Base-by-base conservation (phyloP, 2,113 vertebrate genomes). In the Urocitellus parryii region DNA sequence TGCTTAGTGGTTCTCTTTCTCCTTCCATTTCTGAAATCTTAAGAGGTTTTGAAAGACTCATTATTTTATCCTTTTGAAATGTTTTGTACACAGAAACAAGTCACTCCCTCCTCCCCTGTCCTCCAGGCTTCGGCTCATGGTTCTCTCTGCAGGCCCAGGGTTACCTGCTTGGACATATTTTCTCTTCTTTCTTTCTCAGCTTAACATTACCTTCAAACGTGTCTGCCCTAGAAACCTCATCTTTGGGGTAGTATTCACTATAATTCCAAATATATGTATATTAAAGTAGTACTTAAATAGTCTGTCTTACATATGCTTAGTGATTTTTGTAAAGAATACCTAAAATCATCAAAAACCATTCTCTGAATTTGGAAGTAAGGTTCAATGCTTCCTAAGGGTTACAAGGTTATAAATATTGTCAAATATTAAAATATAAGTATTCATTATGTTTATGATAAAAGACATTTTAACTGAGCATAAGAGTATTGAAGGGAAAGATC, bases 401-500 rank as follows among this genome's bases (percentile, higher is more conserved):
- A 45, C 39, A 88, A 70, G 77, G 32, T n/a, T 84, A 37, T 78
- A 14, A 65, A n/a, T 6, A n/a, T 63, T 51, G 76, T 13, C 20
- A 68, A 92, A 76, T 79, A 79, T 82, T 92, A 34, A 94, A 94
- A 39, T 68, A 27, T 58, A 77, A 88, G 17, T 67, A 58, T 83
- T 22, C 37, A 61, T 61, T 90, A 87, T 58, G 8, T 80, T 24
- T 72, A 70, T 79, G 17, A 90, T 24, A 25, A 74, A 88, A 82
- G 4, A 5, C 34, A 70, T 84, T 85, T 72, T 65, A 27, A 74
- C 65, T 24, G 27, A 58, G 4, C 73, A 25, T 45, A 34, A 32
- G 68, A 70, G 20, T 1, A 58, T 51, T 65, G 53, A 87, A 68
- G 51, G 32, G 1, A 70, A 83, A 79, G 51, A 51, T 5, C 45